Conservation (phyloP, 2,797 vertebrate genomes). For the Ibycter americanus region DNA sequence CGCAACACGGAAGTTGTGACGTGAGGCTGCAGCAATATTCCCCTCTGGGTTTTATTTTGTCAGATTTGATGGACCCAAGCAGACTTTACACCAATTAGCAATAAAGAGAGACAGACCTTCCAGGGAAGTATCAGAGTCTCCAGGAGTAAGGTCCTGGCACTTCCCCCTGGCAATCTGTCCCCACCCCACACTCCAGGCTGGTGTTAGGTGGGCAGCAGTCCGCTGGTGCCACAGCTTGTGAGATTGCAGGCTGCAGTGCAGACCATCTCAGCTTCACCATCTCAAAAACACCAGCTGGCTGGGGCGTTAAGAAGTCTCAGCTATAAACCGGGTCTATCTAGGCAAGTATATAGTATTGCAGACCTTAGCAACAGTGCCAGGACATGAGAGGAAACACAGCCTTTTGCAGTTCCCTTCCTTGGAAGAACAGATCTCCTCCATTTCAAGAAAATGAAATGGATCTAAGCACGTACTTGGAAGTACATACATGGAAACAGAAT, state of each 20-base stretch:
- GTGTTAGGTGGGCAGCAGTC: not conserved
- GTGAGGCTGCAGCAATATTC: not conserved
- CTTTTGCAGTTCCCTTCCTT: not conserved
- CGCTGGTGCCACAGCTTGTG: not conserved
- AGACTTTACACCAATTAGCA: not conserved
- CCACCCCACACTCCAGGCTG: not conserved
- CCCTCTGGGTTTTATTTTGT: not conserved
- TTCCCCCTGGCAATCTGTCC: not conserved
- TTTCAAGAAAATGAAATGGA: not conserved
- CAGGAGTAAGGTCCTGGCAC: not conserved
- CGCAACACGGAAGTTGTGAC: not conserved
- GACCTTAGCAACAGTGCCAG: not conserved
- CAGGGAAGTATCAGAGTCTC: not conserved
- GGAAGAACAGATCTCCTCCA: not conserved
- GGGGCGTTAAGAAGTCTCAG: not conserved
- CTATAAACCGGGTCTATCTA: not conserved
- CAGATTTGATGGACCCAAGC: not conserved
- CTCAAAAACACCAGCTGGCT: not conserved
- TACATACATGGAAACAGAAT: not conserved
- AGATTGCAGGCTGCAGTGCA: not conserved
- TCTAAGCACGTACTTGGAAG: not conserved
- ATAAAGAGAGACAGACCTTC: not conserved
- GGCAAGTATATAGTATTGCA: not conserved
- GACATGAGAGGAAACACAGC: not conserved
- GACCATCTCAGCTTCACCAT: not conserved